Evolutionary conservation across 2,888 invertebrate species (phyloP).

Genomic region (Timandra comae): DNA sequence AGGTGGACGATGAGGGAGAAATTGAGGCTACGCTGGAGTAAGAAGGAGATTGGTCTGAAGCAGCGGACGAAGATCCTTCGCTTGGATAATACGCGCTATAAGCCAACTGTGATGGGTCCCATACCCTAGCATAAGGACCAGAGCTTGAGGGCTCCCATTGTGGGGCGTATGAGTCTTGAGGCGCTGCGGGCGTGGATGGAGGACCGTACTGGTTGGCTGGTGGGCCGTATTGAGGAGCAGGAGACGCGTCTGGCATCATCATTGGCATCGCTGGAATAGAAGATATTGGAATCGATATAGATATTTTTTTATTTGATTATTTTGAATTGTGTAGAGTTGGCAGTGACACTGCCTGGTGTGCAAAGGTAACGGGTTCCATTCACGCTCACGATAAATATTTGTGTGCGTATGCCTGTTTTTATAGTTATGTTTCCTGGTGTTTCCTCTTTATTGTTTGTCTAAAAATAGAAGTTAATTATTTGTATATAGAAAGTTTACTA

Average conservation of each 20-base stretch:
- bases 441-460: not conserved
- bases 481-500: slow-evolving; percentile 36
- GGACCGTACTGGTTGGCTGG: slow-evolving; percentile 78
- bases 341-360: too few species aligned
- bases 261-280: slow-evolving; percentile 86
- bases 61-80: slow-evolving; percentile 73
- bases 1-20: slow-evolving; percentile 43
- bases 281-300: too few species aligned
- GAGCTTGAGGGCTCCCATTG: slow-evolving; percentile 84
- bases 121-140: slow-evolving; percentile 87
- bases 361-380: slow-evolving; percentile 9
- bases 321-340: too few species aligned
- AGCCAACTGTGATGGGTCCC: slow-evolving; percentile 83
- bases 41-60: slow-evolving; percentile 73
- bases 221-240: slow-evolving; percentile 81
- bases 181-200: slow-evolving; percentile 74
- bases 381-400: too few species aligned
- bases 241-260: slow-evolving; percentile 81
- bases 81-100: slow-evolving; percentile 85
- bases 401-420: too few species aligned
- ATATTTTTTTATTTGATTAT: too few species aligned
- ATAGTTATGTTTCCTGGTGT: not conserved
- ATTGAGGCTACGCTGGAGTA: slow-evolving; percentile 69
- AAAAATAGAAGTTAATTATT: not conserved
- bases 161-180: slow-evolving; percentile 83